Percentiles rank a stretch among this genome's conserved stretches.
These are phyloP conservation scores for Aurelia aurita DNA, from an alignment of 30 jellyfish, hydroid and myxozoan species.

Conservation along the genomic window DNA sequence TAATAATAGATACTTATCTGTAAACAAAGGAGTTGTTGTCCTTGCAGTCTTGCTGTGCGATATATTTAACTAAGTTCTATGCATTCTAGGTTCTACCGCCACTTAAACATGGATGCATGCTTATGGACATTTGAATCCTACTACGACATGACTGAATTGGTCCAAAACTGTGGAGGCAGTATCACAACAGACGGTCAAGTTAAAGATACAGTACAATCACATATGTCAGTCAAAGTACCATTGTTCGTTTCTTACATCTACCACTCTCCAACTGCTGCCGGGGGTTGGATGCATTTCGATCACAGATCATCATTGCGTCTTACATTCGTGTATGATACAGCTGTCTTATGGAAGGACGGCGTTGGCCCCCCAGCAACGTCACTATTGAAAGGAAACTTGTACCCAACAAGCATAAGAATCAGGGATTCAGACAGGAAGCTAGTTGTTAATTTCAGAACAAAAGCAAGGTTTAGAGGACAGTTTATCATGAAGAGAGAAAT, in stretches of 20 bases:
- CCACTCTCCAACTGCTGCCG: constrained; percentile 89
- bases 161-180: constrained; percentile 91
- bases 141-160: constrained; percentile 94
- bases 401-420: constrained; percentile 87
- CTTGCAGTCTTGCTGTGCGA: no score
- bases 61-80: not conserved
- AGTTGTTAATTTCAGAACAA: constrained; percentile 90
- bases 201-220: constrained; percentile 88
- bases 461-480: constrained; percentile 94
- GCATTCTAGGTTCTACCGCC: constrained; percentile 78
- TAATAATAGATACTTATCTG: no score
- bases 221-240: constrained; percentile 87
- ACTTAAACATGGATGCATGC: constrained; percentile 91
- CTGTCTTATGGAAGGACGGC: constrained; percentile 94
- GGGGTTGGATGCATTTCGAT: constrained; percentile 90
- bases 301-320: constrained; percentile 87
- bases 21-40: no score
- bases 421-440: constrained; percentile 84
- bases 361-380: constrained; percentile 90
- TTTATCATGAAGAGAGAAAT: constrained; percentile 81
- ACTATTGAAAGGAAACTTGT: constrained; percentile 83
- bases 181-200: constrained; percentile 91
- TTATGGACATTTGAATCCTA: constrained; percentile 94
- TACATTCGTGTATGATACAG: constrained; percentile 93
- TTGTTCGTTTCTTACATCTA: constrained; percentile 89